Evolutionary conservation across 2,888 invertebrate genomes (phyloP).

Genomic region (Clitarchus hookeri): DNA sequence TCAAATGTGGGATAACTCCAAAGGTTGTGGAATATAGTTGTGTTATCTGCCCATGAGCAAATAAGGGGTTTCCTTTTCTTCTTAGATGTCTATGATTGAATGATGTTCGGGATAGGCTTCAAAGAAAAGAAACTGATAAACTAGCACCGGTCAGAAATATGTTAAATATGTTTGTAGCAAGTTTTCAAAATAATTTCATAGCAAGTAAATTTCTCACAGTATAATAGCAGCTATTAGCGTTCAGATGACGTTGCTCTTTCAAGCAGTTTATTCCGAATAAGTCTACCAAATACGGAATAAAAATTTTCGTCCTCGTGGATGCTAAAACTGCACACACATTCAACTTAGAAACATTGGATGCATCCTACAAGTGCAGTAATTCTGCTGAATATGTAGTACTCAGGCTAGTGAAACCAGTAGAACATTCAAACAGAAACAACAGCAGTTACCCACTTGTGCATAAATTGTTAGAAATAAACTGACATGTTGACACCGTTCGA

Average conservation of each 20-base stretch:
- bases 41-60: neutral
- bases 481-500: constrained; percentile 11
- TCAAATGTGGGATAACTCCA: constrained; percentile 5
- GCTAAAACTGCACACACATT: neutral
- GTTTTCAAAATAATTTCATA: neutral
- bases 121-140: neutral
- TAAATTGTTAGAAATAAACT: neutral
- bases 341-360: constrained; percentile 5
- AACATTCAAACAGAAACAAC: constrained; percentile 16
- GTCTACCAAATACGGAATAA: neutral
- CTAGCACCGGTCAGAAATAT: neutral
- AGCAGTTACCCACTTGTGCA: constrained; percentile 15
- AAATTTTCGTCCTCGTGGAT: neutral
- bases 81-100: neutral
- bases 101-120: neutral
- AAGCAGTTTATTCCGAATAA: neutral
- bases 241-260: neutral
- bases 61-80: neutral
- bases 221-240: neutral
- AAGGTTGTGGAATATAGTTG: neutral
- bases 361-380: neutral
- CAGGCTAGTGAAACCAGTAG: constrained; percentile 7
- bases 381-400: constrained; percentile 15
- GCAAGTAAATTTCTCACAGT: neutral
- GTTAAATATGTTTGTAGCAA: neutral